Evolutionary conservation across 2,797 vertebrate species (phyloP).

Genomic region (Pseudochirops corinnae): DNA sequence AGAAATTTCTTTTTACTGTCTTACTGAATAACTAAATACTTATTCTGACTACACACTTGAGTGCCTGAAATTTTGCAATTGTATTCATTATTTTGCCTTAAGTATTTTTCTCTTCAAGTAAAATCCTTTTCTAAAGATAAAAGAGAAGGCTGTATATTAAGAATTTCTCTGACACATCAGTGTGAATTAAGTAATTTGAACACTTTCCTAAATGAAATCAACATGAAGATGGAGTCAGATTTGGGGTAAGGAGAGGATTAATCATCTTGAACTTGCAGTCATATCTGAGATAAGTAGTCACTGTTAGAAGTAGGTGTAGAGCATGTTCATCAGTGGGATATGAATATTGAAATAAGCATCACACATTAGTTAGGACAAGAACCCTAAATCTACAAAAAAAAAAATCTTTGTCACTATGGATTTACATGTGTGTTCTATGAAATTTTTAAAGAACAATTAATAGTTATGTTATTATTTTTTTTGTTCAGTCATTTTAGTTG

Average conservation of each 20-base stretch:
- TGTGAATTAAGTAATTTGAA: not conserved
- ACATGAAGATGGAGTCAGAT: not conserved
- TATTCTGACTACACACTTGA: not conserved
- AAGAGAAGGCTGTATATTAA: not conserved
- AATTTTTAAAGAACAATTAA: too few relatives aligned
- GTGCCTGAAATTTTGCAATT: not conserved
- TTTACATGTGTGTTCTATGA: not conserved
- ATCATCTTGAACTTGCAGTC: too few relatives aligned
- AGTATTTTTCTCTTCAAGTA: not conserved
- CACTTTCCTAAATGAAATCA: not conserved
- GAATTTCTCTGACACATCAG: not conserved
- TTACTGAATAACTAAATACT: not conserved
- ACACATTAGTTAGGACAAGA: not conserved
- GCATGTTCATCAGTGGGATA: too few relatives aligned
- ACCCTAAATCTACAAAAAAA: not conserved
- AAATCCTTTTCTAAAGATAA: not conserved
- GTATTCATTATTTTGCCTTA: not conserved
- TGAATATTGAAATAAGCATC: not conserved
- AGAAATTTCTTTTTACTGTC: not conserved
- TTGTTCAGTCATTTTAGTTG: too few relatives aligned
- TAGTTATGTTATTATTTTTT: too few relatives aligned
- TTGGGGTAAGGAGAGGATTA: not conserved
- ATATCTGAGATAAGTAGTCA: too few relatives aligned
- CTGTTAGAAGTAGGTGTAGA: too few relatives aligned
- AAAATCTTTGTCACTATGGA: not conserved